Base-by-base conservation (phyloP, 2,888 invertebrate species). In the Drosophila anceps region DNA sequence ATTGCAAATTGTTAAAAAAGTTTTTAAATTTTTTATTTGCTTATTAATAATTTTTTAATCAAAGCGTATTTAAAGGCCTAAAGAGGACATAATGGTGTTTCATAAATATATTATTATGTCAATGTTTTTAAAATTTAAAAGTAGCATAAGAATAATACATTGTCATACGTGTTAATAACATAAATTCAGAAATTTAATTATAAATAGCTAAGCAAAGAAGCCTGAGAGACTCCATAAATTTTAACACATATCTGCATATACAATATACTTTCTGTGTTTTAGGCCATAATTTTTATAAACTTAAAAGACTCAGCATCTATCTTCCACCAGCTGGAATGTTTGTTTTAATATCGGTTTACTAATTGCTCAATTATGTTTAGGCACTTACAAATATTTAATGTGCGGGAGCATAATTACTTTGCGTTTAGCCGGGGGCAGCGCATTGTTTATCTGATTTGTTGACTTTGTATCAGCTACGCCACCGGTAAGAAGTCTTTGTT, bases 371-470 rank as follows among this genome's bases (percentile, higher is more conserved):
- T 54, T 54, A 18, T 13, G 12, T n/a, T 53, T 10, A 10, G 33
- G 24, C 24, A n/a, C 1, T 20, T 50, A 13, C n/a, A 24, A n/a
- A n/a, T 12, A 13, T 50, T 20, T 18, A 13, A 18, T 18, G 31
- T 4, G 18, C 44, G 12, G 31, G 20, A 15, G 51, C 20, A 44
- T 68, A 46, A 53, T 67, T 53, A 33, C 24, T 46, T 18, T 37
- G 24, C 18, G 29, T n/a, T 33, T 27, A 35, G 58, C 66, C 54
- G 12, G 24, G 31, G 66, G 66, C 50, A 53, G 24, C 39, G 13
- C 24, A 35, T 20, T 51, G 69, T 18, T 60, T 51, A 31, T 39
- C 69, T 35, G 53, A 50, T 29, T 58, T 53, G 48, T 50, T 58
- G 37, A 41, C 68, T 67, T 33, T 35, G 20, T 29, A 37, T 66